Evolutionary conservation across 2,113 vertebrate species (phyloP), one percentile per base, ranked within the genome.

Genomic region (Pungitius pungitius): DNA sequence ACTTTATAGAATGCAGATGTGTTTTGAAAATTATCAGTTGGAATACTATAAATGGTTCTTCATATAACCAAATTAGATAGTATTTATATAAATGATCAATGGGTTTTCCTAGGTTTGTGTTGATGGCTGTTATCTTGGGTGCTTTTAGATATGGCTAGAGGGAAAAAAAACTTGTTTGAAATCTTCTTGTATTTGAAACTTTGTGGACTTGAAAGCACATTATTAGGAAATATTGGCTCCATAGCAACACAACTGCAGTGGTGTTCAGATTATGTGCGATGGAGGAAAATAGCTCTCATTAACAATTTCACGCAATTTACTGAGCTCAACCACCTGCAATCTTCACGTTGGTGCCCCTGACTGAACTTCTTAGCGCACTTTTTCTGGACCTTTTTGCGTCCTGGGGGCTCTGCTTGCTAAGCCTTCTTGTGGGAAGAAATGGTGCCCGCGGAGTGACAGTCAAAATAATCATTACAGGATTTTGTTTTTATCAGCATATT

Each of bases 361-460:
- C 17, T 51, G 47, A 24, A 22, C 51, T 52, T 52, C 24, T 5
- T 4, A 13, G 51, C 12, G 6, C 51, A 22, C 12, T 18, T 54
- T 9, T 20, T 54, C 51, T 26, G 22, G n/a, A 54, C 51, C 51
- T 24, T 13, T 22, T 24, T 26, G 15, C 13, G 14, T 2, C 15
- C 42, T 17, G 42, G 42, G 14, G 14, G 15, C 42, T 43, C 20
- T 51, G 20, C 51, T 22, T 54, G 51, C 51, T 22, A 12, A 11
- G 51, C 51, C 51, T 22, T 24, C 49, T 52, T 26, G 51, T 26
- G 49, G 51, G 51, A 54, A 54, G 51, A 54, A 54, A 54, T 54
- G 5, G 22, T 54, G 49, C 51, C 24, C 51, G 11, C 51, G 11
- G 51, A 12, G 12, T 26, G 22, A 54, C 18, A 2, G 22, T 52